Percentiles rank a stretch among this genome's conserved stretches.
Evolutionary conservation across 2,113 vertebrate species (phyloP).

Genomic region (Acinonyx jubatus): DNA sequence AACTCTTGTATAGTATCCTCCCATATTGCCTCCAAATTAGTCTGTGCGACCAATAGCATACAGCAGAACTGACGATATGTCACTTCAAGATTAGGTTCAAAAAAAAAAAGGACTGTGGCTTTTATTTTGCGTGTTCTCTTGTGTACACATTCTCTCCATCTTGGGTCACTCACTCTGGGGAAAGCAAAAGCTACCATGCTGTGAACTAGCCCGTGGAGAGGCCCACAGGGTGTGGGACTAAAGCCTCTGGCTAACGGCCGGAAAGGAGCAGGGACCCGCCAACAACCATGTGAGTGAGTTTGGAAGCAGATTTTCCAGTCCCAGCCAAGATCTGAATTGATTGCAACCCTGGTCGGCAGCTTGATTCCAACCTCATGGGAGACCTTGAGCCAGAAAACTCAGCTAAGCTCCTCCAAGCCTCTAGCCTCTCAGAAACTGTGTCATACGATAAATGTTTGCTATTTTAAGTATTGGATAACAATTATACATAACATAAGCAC

Average conservation of each 20-base stretch:
- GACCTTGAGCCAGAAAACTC: not conserved
- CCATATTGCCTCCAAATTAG: not conserved
- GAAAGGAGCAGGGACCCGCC: not conserved
- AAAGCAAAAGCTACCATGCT: not conserved
- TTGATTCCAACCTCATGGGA: not conserved
- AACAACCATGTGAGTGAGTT: not conserved
- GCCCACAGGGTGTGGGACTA: not conserved
- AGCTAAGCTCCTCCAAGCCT: not conserved
- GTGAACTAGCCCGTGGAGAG: not conserved
- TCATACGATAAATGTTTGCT: not conserved
- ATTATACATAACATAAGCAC: no score
- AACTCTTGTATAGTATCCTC: not conserved
- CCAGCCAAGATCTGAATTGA: constrained; percentile 10
- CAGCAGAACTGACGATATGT: not conserved
- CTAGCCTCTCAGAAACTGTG: not conserved
- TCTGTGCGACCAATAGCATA: not conserved
- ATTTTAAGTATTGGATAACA: not conserved
- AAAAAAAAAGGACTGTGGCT: not conserved
- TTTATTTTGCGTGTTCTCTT: not conserved
- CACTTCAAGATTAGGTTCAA: not conserved
- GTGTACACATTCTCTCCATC: not conserved
- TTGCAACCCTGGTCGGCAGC: not conserved
- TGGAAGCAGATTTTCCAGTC: constrained; percentile 6
- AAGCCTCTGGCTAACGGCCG: not conserved
- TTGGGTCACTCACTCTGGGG: not conserved